Evolutionary conservation across 2,888 invertebrate genomes (phyloP).

Genomic region (Sarcophaga variegata): DNA sequence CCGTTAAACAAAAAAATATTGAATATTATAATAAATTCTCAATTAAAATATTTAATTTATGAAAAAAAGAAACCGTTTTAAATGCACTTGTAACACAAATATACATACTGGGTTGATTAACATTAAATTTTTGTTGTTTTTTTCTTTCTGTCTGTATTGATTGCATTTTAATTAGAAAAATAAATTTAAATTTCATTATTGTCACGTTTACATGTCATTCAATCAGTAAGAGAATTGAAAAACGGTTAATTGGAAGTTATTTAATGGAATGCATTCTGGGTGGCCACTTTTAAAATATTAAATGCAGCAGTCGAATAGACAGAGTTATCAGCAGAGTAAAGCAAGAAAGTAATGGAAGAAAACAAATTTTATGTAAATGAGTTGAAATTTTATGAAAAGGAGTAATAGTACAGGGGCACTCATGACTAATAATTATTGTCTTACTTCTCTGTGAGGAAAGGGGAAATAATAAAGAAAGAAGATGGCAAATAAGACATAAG

Average conservation of each 20-base stretch:
- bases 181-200: constrained; percentile 1
- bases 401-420: too few relatives aligned
- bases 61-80: background rate
- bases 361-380: too few relatives aligned
- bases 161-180: background rate
- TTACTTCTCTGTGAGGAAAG: too few relatives aligned
- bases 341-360: too few relatives aligned
- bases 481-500: too few relatives aligned
- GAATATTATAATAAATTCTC: too few relatives aligned
- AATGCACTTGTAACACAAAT: background rate
- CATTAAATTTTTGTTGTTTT: constrained; percentile 3
- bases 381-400: too few relatives aligned
- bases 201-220: constrained; percentile 11
- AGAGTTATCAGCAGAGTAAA: too few relatives aligned
- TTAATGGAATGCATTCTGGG: background rate
- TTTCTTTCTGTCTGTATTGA: background rate
- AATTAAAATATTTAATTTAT: background rate
- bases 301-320: too few relatives aligned
- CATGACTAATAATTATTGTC: too few relatives aligned
- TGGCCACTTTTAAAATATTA: background rate
- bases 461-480: too few relatives aligned
- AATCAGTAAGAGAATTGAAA: background rate
- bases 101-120: constrained; percentile 26
- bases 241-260: background rate
- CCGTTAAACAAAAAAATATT: too few relatives aligned